Evolutionary conservation across 1,140 invertebrate genomes (phyloP), one percentile per base, ranked within the genome.

Genomic region (Camponotus floridanus): DNA sequence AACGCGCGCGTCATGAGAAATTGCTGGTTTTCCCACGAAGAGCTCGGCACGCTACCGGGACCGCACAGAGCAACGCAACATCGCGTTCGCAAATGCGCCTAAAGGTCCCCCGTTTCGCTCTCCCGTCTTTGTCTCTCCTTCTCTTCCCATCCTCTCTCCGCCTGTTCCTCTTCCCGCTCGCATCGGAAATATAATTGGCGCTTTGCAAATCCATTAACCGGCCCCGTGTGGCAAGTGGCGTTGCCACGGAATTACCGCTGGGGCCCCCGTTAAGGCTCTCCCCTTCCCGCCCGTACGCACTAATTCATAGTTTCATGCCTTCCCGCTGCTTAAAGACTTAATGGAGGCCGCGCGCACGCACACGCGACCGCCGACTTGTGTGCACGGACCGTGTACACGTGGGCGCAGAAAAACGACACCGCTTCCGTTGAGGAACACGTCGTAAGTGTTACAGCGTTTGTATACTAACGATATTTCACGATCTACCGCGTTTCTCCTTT

Each of bases 21-120:
- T 94, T 89, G 87, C 85, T 76, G 91, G 88, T 94, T 94, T 94
- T 94, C 93, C 92, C 93, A 94, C 93, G 93, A 88, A 91, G 89
- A 79, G 87, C 62, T 76, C 87, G 89, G 45, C 67, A 45, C 65
- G 86, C 88, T 88, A 90, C 89, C 84, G 87, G 79, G 79, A 90
- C 76, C 84, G 87, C 81, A 79, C 42, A 65, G 45, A n/a, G 64
- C 48, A 26, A 36, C 57, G 39, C 59, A 36, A n/a, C 62, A 42
- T 89, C 48, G 74, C 70, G 68, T 42, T 86, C 55, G 71, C 62
- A 39, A 86, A 76, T 39, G 68, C 55, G 33, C 61, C 81, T 78
- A 62, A 48, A 88, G 65, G 67, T 55, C 74, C 15, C 51, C 71
- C 13, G 4, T 74, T 51, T 74, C 4, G 31, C 36, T 76, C 7